Percentiles rank a stretch among this genome's conserved stretches.
These are phyloP conservation scores for Phylloscopus trochilus DNA, from an alignment of 2,113 vertebrate species.

Conservation along the genomic window DNA sequence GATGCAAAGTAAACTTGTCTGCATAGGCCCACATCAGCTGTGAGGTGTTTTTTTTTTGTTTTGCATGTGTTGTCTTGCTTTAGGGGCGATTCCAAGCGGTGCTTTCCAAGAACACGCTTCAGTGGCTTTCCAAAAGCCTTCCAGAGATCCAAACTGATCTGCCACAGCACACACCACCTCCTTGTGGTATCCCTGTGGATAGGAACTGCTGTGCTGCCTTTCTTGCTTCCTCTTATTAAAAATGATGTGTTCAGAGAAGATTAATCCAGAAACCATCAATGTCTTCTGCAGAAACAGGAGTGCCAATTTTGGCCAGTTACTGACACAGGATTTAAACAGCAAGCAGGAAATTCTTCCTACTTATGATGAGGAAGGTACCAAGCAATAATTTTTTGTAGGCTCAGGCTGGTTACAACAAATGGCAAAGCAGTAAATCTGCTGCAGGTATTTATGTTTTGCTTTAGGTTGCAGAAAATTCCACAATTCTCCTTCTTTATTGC, in stretches of 20 bases:
- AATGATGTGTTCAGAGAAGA: neutral
- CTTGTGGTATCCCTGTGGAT: neutral
- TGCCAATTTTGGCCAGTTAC: neutral
- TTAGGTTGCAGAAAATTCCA: neutral
- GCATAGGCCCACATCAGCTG: neutral
- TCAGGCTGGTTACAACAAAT: neutral
- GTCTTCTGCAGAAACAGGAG: neutral
- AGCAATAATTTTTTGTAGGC: neutral
- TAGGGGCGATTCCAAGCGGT: fast-evolving
- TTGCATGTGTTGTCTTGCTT: neutral
- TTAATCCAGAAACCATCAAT: neutral
- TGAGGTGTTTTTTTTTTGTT: neutral
- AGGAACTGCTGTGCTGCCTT: neutral
- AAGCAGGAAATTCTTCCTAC: neutral
- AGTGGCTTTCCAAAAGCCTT: neutral
- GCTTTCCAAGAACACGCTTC: fast-evolving
- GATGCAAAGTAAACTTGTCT: neutral
- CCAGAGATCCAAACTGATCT: neutral
- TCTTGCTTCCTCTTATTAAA: neutral
- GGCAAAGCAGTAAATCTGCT: neutral
- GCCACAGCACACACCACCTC: neutral
- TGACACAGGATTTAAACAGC: neutral
- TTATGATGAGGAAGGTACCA: neutral
- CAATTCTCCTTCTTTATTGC: neutral
- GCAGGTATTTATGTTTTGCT: neutral